Base-by-base conservation (phyloP, 2,888 invertebrate species). In the Synanthedon vespiformis region DNA sequence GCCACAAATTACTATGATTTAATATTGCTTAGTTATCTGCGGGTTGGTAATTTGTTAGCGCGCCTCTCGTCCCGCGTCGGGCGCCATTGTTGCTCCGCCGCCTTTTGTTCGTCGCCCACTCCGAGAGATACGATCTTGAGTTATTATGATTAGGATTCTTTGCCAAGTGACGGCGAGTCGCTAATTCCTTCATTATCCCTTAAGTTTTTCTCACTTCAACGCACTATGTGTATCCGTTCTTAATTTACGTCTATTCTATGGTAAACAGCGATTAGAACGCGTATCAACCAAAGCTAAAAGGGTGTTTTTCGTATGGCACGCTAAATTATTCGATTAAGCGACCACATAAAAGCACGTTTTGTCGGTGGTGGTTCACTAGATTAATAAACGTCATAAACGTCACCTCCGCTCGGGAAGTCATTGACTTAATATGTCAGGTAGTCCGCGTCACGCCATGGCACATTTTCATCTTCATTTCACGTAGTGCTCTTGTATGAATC, bases 141-240 rank as follows among this genome's bases (percentile, higher is more conserved):
- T 86, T 87, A 86, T 86, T 84, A 80, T 86, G 85, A 87, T 87
- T 86, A 84, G 86, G 80, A 87, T 85, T 85, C 86, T 84, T 86
- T 79, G 80, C 77, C 74, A 77, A 83, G 80, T 82, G 82, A 82
- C 80, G 80, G 75, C 70, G 74, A 79, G 73, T 72, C 74, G 77
- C 80, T 84, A 82, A 86, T 83, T 81, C 74, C 72, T 70, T 74
- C 75, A 80, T 83, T 80, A 82, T 79, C 77, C 70, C 74, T 80
- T 75, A 59, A 54, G 52, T 58, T 80, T 70, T 68, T 63, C 68
- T 68, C 64, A 68, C 70, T 72, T 60, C 61, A 61, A 61, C 66
- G 59, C 48, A 10, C 12, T 48, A 16, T 4, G 12, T 48, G 18
- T 48, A 44, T 18, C 12, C 14, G 48, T 6, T 48, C 12, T 22